phyloP scores from a whole-genome alignment of 2,797 vertebrate genomes.

The Tauraco hartlaubi region DNA sequence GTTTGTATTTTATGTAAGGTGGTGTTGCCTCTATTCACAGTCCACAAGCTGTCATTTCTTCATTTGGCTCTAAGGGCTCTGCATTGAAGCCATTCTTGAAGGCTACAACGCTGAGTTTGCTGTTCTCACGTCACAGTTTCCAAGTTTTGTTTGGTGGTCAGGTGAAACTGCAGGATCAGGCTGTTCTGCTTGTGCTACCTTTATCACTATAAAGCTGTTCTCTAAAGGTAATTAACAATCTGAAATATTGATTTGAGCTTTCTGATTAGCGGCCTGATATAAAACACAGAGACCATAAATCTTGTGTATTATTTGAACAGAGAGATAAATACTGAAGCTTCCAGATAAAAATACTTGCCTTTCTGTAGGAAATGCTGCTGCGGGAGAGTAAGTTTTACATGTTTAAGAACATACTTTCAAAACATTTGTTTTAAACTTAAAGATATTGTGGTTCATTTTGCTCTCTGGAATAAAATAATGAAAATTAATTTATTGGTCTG shows the following conservation, averaged over 20 bases:
- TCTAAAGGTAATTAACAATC: not conserved
- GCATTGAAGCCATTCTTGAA: not conserved
- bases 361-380: not conserved
- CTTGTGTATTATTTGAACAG: slow-evolving; percentile 21
- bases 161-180: not conserved
- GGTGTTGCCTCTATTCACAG: not conserved
- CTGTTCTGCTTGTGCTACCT: not conserved
- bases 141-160: not conserved
- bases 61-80: not conserved
- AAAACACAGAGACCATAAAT: slow-evolving; percentile 36
- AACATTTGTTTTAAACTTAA: not conserved
- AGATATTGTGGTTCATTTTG: not conserved
- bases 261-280: slow-evolving; percentile 27
- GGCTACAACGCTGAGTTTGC: not conserved
- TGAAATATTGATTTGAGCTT: slow-evolving; percentile 42
- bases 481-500: not conserved
- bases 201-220: not conserved
- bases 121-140: not conserved
- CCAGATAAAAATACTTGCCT: not conserved
- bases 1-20: not conserved
- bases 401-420: not conserved
- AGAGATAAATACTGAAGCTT: not conserved
- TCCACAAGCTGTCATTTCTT: not conserved
- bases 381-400: not conserved
- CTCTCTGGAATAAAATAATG: not conserved